Evolutionary conservation across 2,797 vertebrate species (phyloP).

Genomic region (Dipus sagitta): DNA sequence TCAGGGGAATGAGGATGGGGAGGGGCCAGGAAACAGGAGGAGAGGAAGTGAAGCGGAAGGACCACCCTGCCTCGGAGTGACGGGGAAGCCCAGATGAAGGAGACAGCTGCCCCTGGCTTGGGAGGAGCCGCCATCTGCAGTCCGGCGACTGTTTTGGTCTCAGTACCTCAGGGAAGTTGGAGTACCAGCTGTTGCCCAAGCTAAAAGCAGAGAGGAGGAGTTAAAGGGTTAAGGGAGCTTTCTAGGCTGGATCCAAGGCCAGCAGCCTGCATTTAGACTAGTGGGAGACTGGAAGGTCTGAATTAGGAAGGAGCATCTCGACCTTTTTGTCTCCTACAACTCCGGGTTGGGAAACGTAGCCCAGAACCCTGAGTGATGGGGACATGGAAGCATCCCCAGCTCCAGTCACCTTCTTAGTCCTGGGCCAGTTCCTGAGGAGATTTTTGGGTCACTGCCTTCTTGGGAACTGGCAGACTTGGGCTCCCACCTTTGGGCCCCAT

Average conservation of each 20-base stretch:
- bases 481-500: not conserved
- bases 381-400: not conserved
- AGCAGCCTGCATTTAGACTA: not conserved
- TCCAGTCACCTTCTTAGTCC: not conserved
- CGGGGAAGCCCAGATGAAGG: slow-evolving; percentile 33
- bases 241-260: slow-evolving; percentile 48
- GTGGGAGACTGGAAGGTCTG: not conserved
- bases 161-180: slow-evolving; percentile 58
- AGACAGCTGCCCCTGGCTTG: slow-evolving; percentile 60
- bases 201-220: slow-evolving; percentile 51
- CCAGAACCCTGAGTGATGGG: not conserved
- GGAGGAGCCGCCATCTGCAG: slow-evolving; percentile 63
- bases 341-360: not conserved
- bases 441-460: slow-evolving; percentile 15
- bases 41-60: not conserved
- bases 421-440: not conserved
- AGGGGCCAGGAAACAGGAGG: not conserved
- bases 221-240: slow-evolving; percentile 50
- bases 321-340: not conserved
- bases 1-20: not conserved
- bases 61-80: slow-evolving; percentile 22
- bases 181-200: slow-evolving; percentile 66
- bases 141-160: slow-evolving; percentile 60
- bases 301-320: slow-evolving; percentile 31
- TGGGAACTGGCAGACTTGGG: not conserved